phyloP scores from a whole-genome alignment of 1,140 invertebrate species.

The Vanessa tameamea region DNA sequence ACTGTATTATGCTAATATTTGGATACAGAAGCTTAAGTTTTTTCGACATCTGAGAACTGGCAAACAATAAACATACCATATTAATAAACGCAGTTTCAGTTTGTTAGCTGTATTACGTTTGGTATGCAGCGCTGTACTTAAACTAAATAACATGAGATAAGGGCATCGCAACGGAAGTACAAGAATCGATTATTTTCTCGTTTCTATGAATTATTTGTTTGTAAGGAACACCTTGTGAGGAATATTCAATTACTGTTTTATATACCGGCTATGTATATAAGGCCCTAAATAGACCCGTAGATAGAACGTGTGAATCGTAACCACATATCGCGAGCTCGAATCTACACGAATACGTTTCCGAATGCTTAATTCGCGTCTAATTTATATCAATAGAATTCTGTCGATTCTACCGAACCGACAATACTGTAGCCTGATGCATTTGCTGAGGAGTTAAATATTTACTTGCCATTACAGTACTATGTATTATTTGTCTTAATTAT shows the following conservation, averaged over 20 bases:
- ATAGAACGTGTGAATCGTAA: no score
- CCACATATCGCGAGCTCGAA: no score
- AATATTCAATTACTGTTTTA: not conserved
- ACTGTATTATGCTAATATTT: slow-evolving; percentile 13
- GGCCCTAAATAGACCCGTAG: no score
- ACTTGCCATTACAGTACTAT: no score
- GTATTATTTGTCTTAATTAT: no score
- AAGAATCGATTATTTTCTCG: not conserved
- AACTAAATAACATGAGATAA: slow-evolving; percentile 2
- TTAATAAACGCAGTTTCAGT: not conserved
- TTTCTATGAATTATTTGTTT: not conserved
- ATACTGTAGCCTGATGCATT: no score
- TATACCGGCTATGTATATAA: not conserved
- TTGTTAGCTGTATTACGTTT: not conserved
- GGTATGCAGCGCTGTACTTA: not conserved
- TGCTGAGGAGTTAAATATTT: no score
- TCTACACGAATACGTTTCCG: no score
- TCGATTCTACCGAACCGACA: no score
- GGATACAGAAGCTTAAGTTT: slow-evolving; percentile 3
- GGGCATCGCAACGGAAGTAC: not conserved
- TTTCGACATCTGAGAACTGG: not conserved
- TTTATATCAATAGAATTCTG: no score
- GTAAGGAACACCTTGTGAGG: not conserved
- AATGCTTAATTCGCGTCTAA: no score
- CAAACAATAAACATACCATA: slow-evolving; percentile 8